phyloP scores from a whole-genome alignment of 2,797 vertebrate genomes.

The Sciurus carolinensis region DNA sequence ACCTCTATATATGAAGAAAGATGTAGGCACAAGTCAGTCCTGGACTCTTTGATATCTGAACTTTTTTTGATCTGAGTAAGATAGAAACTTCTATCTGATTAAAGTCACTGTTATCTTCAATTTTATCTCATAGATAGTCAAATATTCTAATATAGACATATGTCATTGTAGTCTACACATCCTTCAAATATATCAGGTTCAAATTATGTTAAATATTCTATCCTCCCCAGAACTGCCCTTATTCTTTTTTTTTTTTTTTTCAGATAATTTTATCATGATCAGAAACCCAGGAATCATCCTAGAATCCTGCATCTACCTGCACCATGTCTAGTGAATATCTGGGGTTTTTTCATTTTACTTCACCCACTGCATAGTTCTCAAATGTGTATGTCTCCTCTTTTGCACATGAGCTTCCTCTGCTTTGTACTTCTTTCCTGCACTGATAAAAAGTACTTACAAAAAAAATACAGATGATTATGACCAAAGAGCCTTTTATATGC shows the following conservation, averaged over 20 bases:
- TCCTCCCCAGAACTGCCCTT: background rate
- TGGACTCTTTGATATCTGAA: background rate
- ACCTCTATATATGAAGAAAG: background rate
- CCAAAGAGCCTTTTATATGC: background rate
- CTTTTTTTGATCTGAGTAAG: background rate
- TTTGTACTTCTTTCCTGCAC: background rate
- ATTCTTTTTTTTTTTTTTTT: background rate
- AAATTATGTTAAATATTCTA: background rate
- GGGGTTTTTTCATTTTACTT: background rate
- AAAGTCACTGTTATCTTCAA: conserved; percentile 38
- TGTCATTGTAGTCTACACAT: background rate
- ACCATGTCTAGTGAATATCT: background rate
- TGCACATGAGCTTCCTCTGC: background rate
- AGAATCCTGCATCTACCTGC: background rate
- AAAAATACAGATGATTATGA: background rate
- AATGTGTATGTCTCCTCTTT: background rate
- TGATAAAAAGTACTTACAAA: background rate
- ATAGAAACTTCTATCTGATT: background rate
- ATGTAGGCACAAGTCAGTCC: background rate
- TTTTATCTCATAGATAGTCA: background rate
- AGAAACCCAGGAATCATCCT: background rate
- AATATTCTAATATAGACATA: background rate
- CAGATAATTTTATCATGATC: background rate
- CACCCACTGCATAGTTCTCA: background rate
- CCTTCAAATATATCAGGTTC: background rate